Base-by-base conservation (phyloP, 2,888 invertebrate genomes). In the Oithona nana region DNA sequence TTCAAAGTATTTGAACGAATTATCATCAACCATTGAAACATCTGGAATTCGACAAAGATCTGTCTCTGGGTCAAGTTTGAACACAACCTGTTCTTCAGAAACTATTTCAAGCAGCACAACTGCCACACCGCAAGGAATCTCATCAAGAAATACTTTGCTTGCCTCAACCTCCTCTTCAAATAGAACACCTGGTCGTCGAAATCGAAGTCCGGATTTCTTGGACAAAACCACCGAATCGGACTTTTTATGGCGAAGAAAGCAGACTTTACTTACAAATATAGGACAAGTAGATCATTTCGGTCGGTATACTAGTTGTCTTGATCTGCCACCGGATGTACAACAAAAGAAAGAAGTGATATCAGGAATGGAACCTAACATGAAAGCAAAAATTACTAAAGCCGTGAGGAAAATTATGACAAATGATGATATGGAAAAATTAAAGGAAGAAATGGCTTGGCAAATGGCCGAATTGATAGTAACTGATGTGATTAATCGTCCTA, bases 401-500 rank as follows among this genome's bases (percentile, higher is more conserved):
- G 28, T 57, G 29, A 28, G 31, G 22, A 20, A 22, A 26, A 26
- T 20, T 20, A 22, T 57, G 31, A 22, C 39, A 11, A 20, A 22
- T 20, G 22, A 29, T n/a, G 57, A 57, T 22, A 31, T 57, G n/a
- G 39, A 30, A 20, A 20, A 31, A n/a, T 20, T 57, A 16, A 30
- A 57, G 31, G 57, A 57, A 31, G 39, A 57, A n/a, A 30, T 57
- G 24, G 57, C 57, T 39, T 57, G 57, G 57, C 57, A 57, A 31
- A 30, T 39, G 48, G 57, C 57, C 26, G 57, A 57, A 20, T 30
- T 57, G 48, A 57, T 57, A 20, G 57, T 57, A 22, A 57, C 20
- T 24, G 57, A 57, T 57, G 28, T 57, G 22, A 29, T 57, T 20
- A 31, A 57, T 31, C 30, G 20, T n/a, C n/a, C 57, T 26, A 54